phyloP scores from a whole-genome alignment of 1,140 invertebrate genomes.

The Drosophila dunni region DNA sequence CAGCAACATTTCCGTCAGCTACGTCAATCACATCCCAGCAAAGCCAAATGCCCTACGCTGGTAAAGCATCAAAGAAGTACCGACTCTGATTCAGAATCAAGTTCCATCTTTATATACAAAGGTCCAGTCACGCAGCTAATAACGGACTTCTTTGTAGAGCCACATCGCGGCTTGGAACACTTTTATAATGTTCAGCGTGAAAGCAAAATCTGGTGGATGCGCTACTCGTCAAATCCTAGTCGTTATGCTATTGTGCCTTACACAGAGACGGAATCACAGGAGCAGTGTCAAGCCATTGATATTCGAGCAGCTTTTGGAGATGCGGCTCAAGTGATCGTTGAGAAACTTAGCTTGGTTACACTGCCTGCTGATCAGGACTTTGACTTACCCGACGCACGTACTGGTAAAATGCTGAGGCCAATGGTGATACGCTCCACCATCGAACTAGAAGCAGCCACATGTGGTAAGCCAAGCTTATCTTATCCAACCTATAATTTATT shows the following conservation, averaged over 20 bases:
- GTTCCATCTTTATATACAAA: conserved; percentile 28
- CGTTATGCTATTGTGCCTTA: conserved; percentile 86
- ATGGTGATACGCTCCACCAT: conserved; percentile 71
- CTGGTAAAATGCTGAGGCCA: conserved; percentile 40
- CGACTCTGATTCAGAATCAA: neutral
- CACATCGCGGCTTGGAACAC: conserved; percentile 58
- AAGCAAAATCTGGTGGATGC: conserved; percentile 92
- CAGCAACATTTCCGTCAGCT: conserved; percentile 28
- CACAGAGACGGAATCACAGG: conserved; percentile 73
- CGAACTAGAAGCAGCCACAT: conserved; percentile 61
- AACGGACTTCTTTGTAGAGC: conserved; percentile 67
- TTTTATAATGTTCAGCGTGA: conserved; percentile 88
- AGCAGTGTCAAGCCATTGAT: conserved; percentile 64
- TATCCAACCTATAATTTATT: neutral
- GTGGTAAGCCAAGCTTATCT: conserved; percentile 43
- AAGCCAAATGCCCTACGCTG: conserved; percentile 62
- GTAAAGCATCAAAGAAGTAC: conserved; percentile 50
- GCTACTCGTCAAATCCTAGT: conserved; percentile 89
- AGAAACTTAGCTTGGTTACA: conserved; percentile 61
- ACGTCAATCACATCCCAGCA: conserved; percentile 41
- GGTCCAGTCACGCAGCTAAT: conserved; percentile 36
- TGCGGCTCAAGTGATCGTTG: conserved; percentile 51
- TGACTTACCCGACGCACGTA: conserved; percentile 50
- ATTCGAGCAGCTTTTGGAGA: conserved; percentile 59
- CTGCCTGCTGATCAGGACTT: conserved; percentile 22